Conservation (phyloP, 1,140 invertebrate species). For the Tyrophagus putrescentiae region DNA sequence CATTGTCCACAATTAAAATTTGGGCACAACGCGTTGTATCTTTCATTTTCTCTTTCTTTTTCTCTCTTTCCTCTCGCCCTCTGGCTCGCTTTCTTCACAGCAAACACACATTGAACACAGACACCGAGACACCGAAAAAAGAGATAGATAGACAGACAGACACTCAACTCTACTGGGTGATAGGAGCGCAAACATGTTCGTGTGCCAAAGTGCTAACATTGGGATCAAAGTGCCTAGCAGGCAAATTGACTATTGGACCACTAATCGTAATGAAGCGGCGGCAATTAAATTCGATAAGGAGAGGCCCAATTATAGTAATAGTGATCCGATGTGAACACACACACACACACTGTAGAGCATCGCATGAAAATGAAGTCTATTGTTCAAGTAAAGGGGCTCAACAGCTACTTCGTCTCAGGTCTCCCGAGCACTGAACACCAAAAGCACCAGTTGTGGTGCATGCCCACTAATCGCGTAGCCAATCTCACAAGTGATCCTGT, state of each 20-base stretch:
- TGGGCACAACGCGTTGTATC: conserved; percentile 15
- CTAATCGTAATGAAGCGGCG: not conserved
- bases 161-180: not conserved
- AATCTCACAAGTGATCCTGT: too few species aligned
- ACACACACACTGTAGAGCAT: not conserved
- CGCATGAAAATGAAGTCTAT: too few species aligned
- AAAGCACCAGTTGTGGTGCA: not conserved
- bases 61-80: conserved; percentile 4
- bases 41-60: conserved; percentile 17
- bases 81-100: not conserved
- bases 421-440: too few species aligned
- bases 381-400: too few species aligned
- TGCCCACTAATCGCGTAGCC: not conserved
- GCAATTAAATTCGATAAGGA: conserved; percentile 13
- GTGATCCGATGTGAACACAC: too few species aligned
- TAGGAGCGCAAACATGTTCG: not conserved
- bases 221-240: not conserved
- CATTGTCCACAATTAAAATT: conserved; percentile 20
- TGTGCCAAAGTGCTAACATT: too few species aligned
- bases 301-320: conserved; percentile 7
- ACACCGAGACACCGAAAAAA: not conserved
- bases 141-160: not conserved
- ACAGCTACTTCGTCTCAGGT: not conserved
- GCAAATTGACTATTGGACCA: not conserved
- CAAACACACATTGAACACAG: not conserved